Conservation (phyloP, 2,888 invertebrate species). For the Himalopsyche tibetana region DNA sequence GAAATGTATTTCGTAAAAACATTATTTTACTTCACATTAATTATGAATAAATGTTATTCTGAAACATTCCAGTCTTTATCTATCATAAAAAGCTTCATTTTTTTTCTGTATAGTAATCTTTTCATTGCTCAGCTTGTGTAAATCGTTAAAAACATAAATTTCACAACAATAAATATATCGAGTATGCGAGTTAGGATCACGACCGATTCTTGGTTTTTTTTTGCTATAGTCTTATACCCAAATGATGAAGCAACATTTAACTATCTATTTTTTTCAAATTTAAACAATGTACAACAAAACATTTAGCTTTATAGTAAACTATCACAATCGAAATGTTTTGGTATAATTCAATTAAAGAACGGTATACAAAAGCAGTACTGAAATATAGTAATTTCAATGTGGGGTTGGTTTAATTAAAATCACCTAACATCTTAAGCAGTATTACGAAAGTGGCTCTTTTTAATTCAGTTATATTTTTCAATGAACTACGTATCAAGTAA, state of each 20-base stretch:
- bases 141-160: neutral
- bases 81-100: too few species aligned
- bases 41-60: neutral
- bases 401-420: too few species aligned
- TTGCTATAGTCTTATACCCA: conserved; percentile 7
- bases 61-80: neutral
- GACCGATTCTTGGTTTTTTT: conserved; percentile 28
- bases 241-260: neutral
- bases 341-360: too few species aligned
- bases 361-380: too few species aligned
- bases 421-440: too few species aligned
- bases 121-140: neutral
- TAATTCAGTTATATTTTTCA: too few species aligned
- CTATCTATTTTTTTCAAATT: conserved; percentile 17
- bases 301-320: conserved; percentile 6
- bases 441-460: too few species aligned
- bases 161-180: conserved; percentile 41
- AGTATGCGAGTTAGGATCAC: conserved; percentile 3
- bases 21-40: too few species aligned
- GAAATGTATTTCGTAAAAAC: too few species aligned
- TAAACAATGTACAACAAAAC: neutral
- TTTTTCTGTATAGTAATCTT: too few species aligned
- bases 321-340: neutral
- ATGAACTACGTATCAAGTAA: too few species aligned
- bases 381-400: too few species aligned